phyloP scores from a whole-genome alignment of 23 tunicate genomes.

The Botrylloides violaceus region DNA sequence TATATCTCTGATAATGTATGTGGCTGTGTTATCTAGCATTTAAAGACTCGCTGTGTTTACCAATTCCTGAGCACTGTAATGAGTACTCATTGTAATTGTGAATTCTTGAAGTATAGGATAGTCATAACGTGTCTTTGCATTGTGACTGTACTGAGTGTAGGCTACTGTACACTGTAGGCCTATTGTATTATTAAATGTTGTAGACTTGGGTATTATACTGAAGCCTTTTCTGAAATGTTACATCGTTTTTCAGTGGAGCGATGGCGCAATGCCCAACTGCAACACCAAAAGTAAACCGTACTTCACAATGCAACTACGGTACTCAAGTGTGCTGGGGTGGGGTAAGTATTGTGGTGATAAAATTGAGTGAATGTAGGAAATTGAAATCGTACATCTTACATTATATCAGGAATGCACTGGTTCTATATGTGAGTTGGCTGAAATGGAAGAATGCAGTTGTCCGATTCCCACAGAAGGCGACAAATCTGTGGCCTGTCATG shows the following conservation, averaged over 20 bases:
- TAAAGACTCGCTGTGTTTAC: no score
- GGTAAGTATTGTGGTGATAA: constrained; percentile 38
- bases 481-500: constrained; percentile 55
- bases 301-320: constrained; percentile 39
- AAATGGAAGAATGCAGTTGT: constrained; percentile 72
- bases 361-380: neutral
- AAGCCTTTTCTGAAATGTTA: no score
- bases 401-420: constrained; percentile 70
- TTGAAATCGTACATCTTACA: no score
- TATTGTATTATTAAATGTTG: no score
- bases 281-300: constrained; percentile 19
- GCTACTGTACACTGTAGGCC: no score
- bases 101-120: no score
- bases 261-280: constrained; percentile 56
- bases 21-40: no score
- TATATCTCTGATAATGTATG: neutral
- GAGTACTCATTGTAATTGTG: no score
- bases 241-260: constrained; percentile 35
- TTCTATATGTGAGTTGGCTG: constrained; percentile 43
- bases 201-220: no score
- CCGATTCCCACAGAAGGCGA: constrained; percentile 38
- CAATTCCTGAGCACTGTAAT: no score
- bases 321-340: constrained; percentile 69
- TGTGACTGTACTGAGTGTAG: no score
- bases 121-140: no score